Evolutionary conservation across 2,888 invertebrate genomes (phyloP).

Genomic region (Leucoma salicis): DNA sequence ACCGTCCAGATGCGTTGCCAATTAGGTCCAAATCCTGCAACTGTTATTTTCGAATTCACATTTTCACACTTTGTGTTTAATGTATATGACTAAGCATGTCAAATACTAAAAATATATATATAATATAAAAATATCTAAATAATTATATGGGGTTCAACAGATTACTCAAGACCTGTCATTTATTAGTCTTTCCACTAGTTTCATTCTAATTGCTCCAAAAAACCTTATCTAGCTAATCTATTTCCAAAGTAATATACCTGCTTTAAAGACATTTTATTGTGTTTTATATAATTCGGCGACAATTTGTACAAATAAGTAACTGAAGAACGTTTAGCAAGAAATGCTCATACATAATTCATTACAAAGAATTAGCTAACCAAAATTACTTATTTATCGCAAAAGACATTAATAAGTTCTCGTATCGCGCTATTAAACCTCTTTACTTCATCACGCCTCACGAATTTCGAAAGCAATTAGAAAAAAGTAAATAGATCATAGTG

Average conservation of each 20-base stretch:
- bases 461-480: slow-evolving; percentile 50
- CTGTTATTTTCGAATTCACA: too few relatives aligned
- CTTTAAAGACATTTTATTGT: slow-evolving; percentile 32
- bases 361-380: slow-evolving; percentile 38
- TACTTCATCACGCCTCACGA: slow-evolving; percentile 48
- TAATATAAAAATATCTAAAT: too few relatives aligned
- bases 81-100: too few relatives aligned
- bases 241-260: slow-evolving; percentile 20
- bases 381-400: slow-evolving; percentile 40
- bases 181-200: too few relatives aligned
- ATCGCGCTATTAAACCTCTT: slow-evolving; percentile 38
- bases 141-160: too few relatives aligned
- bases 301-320: slow-evolving; percentile 24
- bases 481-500: slow-evolving; percentile 58
- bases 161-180: too few relatives aligned
- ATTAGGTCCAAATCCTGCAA: too few relatives aligned
- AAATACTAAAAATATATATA: too few relatives aligned
- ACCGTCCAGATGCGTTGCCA: too few relatives aligned
- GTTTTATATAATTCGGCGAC: slow-evolving; percentile 26
- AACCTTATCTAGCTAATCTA: slow-evolving; percentile 1
- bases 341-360: slow-evolving; percentile 36
- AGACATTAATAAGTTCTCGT: slow-evolving; percentile 34
- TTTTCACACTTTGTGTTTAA: too few relatives aligned
- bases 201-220: too few relatives aligned
- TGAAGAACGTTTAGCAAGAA: slow-evolving; percentile 23